Evolutionary conservation across 1,140 invertebrate species (phyloP), one percentile per base, ranked within the genome.

Genomic region (Adelges cooleyi): DNA sequence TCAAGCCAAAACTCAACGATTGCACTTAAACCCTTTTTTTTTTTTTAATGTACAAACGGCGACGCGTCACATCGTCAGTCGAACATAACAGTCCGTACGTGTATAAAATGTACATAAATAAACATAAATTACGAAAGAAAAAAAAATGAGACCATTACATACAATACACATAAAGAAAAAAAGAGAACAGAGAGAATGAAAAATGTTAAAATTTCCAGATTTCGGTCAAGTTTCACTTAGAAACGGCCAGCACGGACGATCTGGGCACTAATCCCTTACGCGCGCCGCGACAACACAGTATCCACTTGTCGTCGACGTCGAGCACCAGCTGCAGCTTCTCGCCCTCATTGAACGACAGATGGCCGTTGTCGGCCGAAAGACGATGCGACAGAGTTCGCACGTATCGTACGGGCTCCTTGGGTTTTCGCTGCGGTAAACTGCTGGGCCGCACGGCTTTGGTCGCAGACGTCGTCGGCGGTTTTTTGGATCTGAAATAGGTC

Each of bases 341-440:
- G 1, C 86, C 86, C 71, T 87, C 85, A 69, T 84, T 86, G 75
- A 86, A 89, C 17, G 85, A 83, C n/a, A 89, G 75, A 70, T 88
- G 86, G 36, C 86, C 86, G 40, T 84, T 86, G 70, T 87, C 84
- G 2, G 85, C 84, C 13, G 85, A 82, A 56, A 86, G 72, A 69
- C 85, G 77, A 70, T 88, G 85, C 71, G 84, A 84, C 13, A 88
- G 72, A 3, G 87, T 87, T 71, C 83, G 79, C 29, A 87, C 87
- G 71, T 83, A 80, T 74, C 86, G 88, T 76, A 4, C 78, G 79
- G 23, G 44, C 49, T 54, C 51, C 15, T 20, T 36, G 23, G 67
- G 23, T 23, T 54, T 68, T 13, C 68, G 46, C 25, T 73, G 71
- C 2, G 72, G 69, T 36, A 73, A 65, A 38, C 71, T 73, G 23